A percentile compares a stretch with the other conserved stretches of the same genome.
Evolutionary conservation across 2,888 invertebrate species (phyloP).

Genomic region (Acrobasis suavella): DNA sequence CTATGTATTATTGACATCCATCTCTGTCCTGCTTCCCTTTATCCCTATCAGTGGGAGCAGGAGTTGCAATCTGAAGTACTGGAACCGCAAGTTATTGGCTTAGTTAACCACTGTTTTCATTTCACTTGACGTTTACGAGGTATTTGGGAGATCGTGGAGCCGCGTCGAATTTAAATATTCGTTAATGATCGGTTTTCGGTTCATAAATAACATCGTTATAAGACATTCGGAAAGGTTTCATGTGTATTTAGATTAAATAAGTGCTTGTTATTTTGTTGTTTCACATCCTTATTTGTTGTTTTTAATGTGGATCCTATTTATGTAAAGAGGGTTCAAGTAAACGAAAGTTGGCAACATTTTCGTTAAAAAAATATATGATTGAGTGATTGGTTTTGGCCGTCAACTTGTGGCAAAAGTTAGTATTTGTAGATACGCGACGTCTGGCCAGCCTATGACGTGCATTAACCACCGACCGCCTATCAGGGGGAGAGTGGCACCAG

Average conservation of each 20-base stretch:
- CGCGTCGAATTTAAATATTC: constrained; percentile 29
- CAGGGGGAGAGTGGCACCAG: constrained; percentile 27
- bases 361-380: neutral
- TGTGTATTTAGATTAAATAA: constrained; percentile 9
- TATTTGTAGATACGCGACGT: constrained; percentile 3
- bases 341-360: neutral
- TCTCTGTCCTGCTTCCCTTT: constrained; percentile 38
- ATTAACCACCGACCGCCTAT: constrained; percentile 11
- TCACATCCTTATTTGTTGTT: neutral
- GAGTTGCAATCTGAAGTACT: constrained; percentile 42
- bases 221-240: constrained; percentile 2
- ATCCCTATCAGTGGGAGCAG: constrained; percentile 34
- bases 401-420: neutral
- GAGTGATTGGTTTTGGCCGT: constrained; percentile 1
- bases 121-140: constrained; percentile 42
- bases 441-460: constrained; percentile 5
- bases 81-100: constrained; percentile 67
- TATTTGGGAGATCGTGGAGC: constrained; percentile 24
- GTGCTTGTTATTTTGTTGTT: constrained; percentile 7
- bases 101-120: constrained; percentile 69
- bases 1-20: constrained; percentile 38
- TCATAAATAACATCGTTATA: constrained; percentile 28
- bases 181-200: constrained; percentile 29
- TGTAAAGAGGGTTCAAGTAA: neutral
- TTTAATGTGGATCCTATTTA: neutral